Conservation (phyloP, 2,797 vertebrate species). For the Gymnopithys bicolor region DNA sequence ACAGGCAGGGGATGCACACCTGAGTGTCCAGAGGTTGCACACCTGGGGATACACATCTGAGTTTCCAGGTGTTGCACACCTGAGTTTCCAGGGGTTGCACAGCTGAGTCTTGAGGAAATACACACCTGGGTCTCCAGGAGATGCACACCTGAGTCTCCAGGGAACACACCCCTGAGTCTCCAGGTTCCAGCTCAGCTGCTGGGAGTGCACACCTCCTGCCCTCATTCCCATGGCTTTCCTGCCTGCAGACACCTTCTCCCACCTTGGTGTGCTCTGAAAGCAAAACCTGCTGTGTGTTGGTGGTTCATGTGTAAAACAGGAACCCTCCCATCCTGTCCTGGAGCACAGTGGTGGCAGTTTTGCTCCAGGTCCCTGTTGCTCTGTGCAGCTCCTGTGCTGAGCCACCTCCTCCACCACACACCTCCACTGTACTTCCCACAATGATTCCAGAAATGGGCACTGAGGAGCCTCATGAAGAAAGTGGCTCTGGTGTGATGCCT, state of each 20-base stretch:
- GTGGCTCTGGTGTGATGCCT: not conserved
- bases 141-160: too few species aligned
- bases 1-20: not conserved
- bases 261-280: not conserved
- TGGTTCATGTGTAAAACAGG: not conserved
- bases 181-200: not conserved
- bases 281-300: not conserved
- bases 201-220: not conserved
- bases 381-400: too few species aligned
- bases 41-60: too few species aligned
- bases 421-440: accelerated
- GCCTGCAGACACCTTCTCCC: not conserved
- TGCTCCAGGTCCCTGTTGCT: not conserved
- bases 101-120: too few species aligned
- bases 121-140: too few species aligned
- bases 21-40: too few species aligned
- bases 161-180: not conserved
- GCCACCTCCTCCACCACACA: too few species aligned
- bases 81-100: too few species aligned
- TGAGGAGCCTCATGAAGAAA: accelerated
- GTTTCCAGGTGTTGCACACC: too few species aligned
- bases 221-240: not conserved
- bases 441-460: not conserved
- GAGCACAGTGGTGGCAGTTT: not conserved
- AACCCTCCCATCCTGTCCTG: not conserved